phyloP scores from a whole-genome alignment of 2,113 vertebrate genomes.

The Vicugna pacos region DNA sequence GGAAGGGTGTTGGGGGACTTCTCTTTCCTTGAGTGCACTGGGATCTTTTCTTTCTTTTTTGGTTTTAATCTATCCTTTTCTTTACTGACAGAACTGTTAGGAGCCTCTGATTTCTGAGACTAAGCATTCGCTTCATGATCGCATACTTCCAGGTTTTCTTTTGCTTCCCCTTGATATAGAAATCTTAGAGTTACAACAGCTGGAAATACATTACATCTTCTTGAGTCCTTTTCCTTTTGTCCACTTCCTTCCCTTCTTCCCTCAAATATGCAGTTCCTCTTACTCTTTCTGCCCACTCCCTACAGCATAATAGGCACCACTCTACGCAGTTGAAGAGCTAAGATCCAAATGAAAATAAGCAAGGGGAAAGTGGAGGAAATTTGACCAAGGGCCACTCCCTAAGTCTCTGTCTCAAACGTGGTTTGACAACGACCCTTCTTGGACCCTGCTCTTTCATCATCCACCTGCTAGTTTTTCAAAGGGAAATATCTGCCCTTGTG shows the following conservation, averaged over 20 bases:
- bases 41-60: constrained; percentile 93
- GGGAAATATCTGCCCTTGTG: not conserved
- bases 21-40: constrained; percentile 93
- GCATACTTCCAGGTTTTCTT: constrained; percentile 96
- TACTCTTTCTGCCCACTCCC: not conserved
- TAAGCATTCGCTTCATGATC: constrained; percentile 97
- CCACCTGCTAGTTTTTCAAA: not conserved
- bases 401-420: rapidly evolving
- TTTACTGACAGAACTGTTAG: constrained; percentile 88
- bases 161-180: constrained; percentile 91
- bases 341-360: not conserved
- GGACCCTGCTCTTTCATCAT: constrained; percentile 65
- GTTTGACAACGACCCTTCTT: not conserved
- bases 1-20: constrained; percentile 95
- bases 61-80: constrained; percentile 92
- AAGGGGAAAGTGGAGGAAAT: not conserved
- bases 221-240: not conserved
- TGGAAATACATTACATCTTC: not conserved
- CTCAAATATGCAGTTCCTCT: not conserved
- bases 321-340: not conserved
- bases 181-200: constrained; percentile 56
- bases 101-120: constrained; percentile 91
- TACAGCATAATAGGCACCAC: not conserved
- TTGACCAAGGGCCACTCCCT: not conserved
- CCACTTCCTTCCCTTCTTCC: not conserved